phyloP scores from a whole-genome alignment of 2,888 invertebrate species.

The Eulithis prunata region DNA sequence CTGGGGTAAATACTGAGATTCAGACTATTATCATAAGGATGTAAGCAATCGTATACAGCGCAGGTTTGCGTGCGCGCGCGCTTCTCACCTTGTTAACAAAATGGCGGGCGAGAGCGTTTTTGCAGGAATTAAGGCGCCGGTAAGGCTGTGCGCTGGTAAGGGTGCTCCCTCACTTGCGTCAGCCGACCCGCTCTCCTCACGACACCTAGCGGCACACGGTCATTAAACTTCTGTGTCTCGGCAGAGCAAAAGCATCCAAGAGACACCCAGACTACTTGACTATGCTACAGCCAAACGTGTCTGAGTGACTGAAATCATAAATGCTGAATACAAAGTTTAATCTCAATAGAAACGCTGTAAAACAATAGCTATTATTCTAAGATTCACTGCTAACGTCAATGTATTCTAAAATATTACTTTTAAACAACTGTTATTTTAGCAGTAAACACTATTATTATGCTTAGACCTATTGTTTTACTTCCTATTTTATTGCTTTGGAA shows the following conservation, averaged over 20 bases:
- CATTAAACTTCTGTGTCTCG: constrained; percentile 73
- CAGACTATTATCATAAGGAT: constrained; percentile 5
- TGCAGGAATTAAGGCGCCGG: constrained; percentile 89
- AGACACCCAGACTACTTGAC: constrained; percentile 43
- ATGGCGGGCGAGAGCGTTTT: constrained; percentile 81
- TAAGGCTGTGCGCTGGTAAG: constrained; percentile 94
- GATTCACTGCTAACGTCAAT: constrained; percentile 68
- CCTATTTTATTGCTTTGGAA: constrained; percentile 77
- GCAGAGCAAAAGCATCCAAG: constrained; percentile 59
- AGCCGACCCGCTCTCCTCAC: constrained; percentile 93
- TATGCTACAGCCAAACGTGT: constrained; percentile 8
- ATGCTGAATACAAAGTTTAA: constrained; percentile 74
- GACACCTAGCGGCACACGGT: constrained; percentile 89
- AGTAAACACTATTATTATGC: constrained; percentile 74
- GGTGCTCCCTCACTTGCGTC: constrained; percentile 97
- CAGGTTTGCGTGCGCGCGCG: constrained; percentile 70
- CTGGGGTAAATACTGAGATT: constrained; percentile 24
- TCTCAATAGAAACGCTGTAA: constrained; percentile 61
- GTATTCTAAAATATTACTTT: constrained; percentile 56
- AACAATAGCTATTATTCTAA: constrained; percentile 54
- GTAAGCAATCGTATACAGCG: constrained; percentile 65
- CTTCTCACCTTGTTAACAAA: constrained; percentile 84
- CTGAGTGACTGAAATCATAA: constrained; percentile 48
- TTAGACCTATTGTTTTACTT: constrained; percentile 71
- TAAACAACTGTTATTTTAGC: constrained; percentile 64